phyloP scores from a whole-genome alignment of 2,888 invertebrate genomes.

The Stenolophus ochropezus region DNA sequence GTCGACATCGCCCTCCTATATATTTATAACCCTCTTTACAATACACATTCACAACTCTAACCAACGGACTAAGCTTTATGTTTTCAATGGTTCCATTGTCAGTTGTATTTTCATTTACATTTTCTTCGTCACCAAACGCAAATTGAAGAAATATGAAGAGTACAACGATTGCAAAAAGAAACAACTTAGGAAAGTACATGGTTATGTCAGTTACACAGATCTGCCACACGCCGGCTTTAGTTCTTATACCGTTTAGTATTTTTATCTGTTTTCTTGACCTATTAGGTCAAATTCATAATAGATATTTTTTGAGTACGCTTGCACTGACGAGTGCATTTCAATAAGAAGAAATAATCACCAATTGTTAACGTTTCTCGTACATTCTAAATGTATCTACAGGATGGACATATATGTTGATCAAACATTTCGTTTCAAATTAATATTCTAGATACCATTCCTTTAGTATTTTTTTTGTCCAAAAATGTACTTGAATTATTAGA shows the following conservation, averaged over 20 bases:
- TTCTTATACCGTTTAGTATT: neutral
- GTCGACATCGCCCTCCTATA: neutral
- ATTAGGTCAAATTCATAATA: neutral
- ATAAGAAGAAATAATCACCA: neutral
- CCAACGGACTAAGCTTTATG: neutral
- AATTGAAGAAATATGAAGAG: neutral
- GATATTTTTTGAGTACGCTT: neutral
- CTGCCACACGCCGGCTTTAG: neutral
- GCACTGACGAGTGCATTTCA: neutral
- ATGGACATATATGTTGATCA: neutral
- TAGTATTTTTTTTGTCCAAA: too few species aligned
- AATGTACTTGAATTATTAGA: too few species aligned
- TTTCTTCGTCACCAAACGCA: neutral
- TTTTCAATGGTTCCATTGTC: neutral
- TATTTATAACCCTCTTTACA: neutral
- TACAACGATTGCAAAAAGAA: neutral
- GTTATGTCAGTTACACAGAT: neutral
- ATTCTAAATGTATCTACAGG: neutral
- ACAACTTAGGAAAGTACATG: neutral
- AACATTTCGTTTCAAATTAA: too few species aligned
- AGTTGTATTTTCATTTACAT: neutral
- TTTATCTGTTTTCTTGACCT: neutral
- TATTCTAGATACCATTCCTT: too few species aligned
- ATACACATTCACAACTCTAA: neutral
- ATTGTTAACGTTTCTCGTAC: neutral